These are phyloP conservation scores for Unio pictorum DNA, from an alignment of 2,888 invertebrate species.

Conservation along the genomic window DNA sequence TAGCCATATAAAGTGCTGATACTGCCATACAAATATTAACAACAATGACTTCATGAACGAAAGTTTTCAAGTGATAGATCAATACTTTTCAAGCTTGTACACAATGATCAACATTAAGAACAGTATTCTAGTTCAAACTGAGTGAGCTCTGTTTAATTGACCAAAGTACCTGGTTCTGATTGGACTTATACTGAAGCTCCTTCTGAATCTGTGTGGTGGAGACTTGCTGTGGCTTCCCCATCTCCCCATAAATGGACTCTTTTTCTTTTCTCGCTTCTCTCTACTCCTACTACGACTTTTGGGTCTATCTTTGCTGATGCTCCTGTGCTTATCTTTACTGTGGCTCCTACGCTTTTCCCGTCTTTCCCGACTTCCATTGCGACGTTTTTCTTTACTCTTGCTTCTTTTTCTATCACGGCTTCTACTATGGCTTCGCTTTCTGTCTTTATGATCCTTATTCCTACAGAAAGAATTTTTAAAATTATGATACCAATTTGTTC, in stretches of 20 bases:
- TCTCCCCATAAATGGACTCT: slow-evolving; percentile 30
- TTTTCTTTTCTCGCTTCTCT: slow-evolving; percentile 19
- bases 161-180: slow-evolving; percentile 20
- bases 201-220: slow-evolving; percentile 35
- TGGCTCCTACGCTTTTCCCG: slow-evolving; percentile 16
- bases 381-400: slow-evolving; percentile 31
- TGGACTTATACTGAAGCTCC: slow-evolving; percentile 58
- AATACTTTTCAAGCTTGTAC: neutral
- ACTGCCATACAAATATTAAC: no score
- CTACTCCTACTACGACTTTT: slow-evolving; percentile 37
- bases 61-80: no score
- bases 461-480: slow-evolving; percentile 1
- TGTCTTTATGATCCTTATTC: slow-evolving; percentile 7
- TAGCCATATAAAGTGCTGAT: no score
- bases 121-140: no score
- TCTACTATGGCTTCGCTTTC: slow-evolving; percentile 53
- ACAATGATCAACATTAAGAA: neutral
- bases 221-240: slow-evolving; percentile 35
- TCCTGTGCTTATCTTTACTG: slow-evolving; percentile 57
- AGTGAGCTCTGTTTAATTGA: no score
- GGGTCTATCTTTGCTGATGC: slow-evolving; percentile 37
- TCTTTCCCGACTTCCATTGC: slow-evolving; percentile 12
- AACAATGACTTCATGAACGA: no score
- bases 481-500: no score
- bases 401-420: slow-evolving; percentile 51